Evolutionary conservation across 2,888 invertebrate species (phyloP).

Genomic region (Noctua comes): DNA sequence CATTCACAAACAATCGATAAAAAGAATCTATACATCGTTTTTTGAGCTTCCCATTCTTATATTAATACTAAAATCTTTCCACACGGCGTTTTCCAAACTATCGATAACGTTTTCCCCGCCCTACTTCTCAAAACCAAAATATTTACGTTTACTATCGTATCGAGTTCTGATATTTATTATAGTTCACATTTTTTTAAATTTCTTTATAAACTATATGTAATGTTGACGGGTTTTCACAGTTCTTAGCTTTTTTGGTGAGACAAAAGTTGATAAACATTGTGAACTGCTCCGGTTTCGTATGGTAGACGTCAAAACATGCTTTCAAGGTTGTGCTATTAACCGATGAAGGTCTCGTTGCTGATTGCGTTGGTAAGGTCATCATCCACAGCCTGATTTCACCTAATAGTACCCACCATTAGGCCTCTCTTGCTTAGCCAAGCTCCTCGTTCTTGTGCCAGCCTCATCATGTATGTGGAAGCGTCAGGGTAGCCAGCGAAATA

Average conservation of each 20-base stretch:
- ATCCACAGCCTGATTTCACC: too few relatives aligned
- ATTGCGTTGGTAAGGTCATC: too few relatives aligned
- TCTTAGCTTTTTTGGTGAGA: constrained; percentile 40
- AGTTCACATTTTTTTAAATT: constrained; percentile 63
- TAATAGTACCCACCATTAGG: too few relatives aligned
- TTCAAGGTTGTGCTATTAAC: background rate
- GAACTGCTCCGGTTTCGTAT: background rate
- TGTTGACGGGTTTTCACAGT: constrained; percentile 35
- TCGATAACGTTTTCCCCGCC: constrained; percentile 22
- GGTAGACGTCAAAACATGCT: background rate
- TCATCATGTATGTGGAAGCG: too few relatives aligned
- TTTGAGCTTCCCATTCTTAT: background rate
- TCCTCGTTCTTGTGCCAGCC: too few relatives aligned
- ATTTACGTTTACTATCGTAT: constrained; percentile 66
- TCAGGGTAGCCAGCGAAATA: too few relatives aligned
- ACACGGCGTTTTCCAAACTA: constrained; percentile 1
- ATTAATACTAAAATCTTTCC: background rate
- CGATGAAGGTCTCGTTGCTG: background rate
- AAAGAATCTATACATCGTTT: too few relatives aligned
- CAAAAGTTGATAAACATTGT: constrained; percentile 8
- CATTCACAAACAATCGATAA: too few relatives aligned
- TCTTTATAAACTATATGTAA: constrained; percentile 56
- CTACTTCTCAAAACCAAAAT: constrained; percentile 68
- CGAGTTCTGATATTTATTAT: constrained; percentile 43
- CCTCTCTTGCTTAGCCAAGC: too few relatives aligned